Evolutionary conservation across 1,140 invertebrate species (phyloP), one percentile per base, ranked within the genome.

Genomic region (Hycleus cichorii): DNA sequence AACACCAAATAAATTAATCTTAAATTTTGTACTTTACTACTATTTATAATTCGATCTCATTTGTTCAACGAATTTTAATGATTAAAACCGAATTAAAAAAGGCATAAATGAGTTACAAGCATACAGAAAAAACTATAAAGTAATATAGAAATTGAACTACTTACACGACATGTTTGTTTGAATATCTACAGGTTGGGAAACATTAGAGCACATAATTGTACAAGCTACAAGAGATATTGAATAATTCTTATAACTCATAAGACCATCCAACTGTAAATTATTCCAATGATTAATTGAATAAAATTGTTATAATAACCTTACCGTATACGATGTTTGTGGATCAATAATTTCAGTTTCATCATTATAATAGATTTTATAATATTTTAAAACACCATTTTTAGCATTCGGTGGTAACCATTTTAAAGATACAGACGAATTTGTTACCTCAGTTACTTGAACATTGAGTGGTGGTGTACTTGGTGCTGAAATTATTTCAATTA

Each of bases 341-440:
- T 61, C 60, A 25, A 56, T 49, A 45, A 27, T 63, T 26, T 25
- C 55, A 64, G 73, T 69, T 42, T 51, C n/a, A 9, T 51, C 39
- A 49, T 62, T 62, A 47, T 80, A 83, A 39, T 72, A 68, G 25
- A 93, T 79, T n/a, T 81, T 72, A 70, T 93, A 93, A 56, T 83
- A 81, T 7, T 78, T 76, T 26, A 93, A 77, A 7, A 82, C 77
- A 1, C 91, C 91, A 77, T 94, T 94, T 59, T 82, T 79, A 12
- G 79, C 75, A 3, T 64, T 9, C 1, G 91, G 91, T 7, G 80
- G 76, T 55, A 80, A 72, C 89, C 90, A 93, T 5, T 76, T 75
- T 1, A 93, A 75, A 26, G 78, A 75, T 39, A 90, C 73, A 1
- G 84, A 83, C 12, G 81, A 77, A 70, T 87, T 83, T 1, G 83